Evolutionary conservation across 1,140 invertebrate species (phyloP).

Genomic region (Diabrotica undecimpunctata): DNA sequence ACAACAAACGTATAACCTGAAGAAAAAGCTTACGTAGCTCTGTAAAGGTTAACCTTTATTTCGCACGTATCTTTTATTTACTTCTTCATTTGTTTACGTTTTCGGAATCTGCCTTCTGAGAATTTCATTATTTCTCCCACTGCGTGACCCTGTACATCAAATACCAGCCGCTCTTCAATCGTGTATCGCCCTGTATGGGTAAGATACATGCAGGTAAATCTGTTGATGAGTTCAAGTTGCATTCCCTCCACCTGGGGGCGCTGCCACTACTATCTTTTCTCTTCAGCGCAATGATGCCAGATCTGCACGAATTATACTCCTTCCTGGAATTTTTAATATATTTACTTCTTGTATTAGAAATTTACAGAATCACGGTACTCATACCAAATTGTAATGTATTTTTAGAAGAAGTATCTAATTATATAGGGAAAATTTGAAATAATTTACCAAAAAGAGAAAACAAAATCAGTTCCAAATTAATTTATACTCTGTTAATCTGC

Average conservation of each 20-base stretch:
- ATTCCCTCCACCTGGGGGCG: background rate
- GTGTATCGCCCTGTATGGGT: background rate
- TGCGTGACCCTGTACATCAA: background rate
- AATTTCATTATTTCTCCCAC: constrained; percentile 2
- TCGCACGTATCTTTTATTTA: background rate
- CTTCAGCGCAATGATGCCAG: background rate
- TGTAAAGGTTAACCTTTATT: background rate
- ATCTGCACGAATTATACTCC: background rate
- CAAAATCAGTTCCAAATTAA: no score
- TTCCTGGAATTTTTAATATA: no score
- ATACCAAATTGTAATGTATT: background rate
- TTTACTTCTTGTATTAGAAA: no score
- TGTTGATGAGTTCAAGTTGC: background rate
- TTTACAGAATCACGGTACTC: no score
- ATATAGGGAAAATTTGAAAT: no score
- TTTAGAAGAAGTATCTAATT: background rate
- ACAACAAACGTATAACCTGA: background rate
- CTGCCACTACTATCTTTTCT: background rate
- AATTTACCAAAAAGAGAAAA: no score
- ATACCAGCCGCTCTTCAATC: background rate
- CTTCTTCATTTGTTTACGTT: background rate
- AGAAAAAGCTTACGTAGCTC: background rate
- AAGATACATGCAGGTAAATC: background rate
- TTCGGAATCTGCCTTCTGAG: background rate
- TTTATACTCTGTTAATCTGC: no score